Evolutionary conservation across 2,113 vertebrate species (phyloP).

Genomic region (Onychorhynchus coronatus): DNA sequence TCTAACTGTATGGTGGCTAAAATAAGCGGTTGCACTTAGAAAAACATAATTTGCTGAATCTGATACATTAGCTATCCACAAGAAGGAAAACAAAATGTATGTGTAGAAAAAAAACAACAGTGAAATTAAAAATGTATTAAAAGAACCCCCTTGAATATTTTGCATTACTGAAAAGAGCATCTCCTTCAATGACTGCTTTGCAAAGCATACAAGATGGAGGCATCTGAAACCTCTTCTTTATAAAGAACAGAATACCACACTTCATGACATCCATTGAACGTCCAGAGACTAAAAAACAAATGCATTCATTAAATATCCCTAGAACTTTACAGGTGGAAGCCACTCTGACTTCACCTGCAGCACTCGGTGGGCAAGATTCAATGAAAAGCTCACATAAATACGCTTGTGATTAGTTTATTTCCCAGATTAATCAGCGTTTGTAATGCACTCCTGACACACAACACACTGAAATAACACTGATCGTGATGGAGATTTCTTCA

Average conservation of each 20-base stretch:
- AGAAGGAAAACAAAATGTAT: background rate
- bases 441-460: constrained; percentile 49
- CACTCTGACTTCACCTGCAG: constrained; percentile 19
- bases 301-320: background rate
- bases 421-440: constrained; percentile 54
- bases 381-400: constrained; percentile 31
- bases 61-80: background rate
- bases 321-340: background rate
- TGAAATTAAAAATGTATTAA: background rate
- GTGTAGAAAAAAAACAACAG: background rate
- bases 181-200: background rate
- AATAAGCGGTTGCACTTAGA: background rate
- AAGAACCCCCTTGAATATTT: background rate
- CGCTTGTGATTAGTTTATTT: constrained; percentile 19
- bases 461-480: background rate
- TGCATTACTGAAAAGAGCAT: background rate
- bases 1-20: background rate
- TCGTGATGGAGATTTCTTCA: background rate
- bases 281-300: background rate
- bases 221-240: background rate
- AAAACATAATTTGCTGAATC: background rate
- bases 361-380: constrained; percentile 13
- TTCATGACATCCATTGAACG: background rate
- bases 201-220: background rate
- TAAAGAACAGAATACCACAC: background rate